phyloP scores from a whole-genome alignment of 2,888 invertebrate species.

The Caenorhabditis sinica region DNA sequence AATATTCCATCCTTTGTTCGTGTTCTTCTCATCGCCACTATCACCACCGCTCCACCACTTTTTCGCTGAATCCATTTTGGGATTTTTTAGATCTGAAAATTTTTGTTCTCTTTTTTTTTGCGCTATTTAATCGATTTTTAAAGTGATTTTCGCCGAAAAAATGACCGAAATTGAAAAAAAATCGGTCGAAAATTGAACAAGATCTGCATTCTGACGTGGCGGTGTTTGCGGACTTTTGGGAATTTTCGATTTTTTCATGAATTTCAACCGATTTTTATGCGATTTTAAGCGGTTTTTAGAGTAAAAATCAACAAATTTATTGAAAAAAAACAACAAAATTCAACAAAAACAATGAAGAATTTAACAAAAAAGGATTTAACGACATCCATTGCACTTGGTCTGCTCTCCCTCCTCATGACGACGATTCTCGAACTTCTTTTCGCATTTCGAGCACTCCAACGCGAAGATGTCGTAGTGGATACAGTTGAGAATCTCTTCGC shows the following conservation, averaged over 20 bases:
- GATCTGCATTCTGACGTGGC: not conserved
- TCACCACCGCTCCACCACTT: constrained; percentile 17
- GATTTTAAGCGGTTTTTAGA: no score
- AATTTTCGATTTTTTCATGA: no score
- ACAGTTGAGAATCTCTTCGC: not conserved
- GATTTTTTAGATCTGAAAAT: not conserved
- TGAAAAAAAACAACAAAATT: not conserved
- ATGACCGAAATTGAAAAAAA: not conserved
- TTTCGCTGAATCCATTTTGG: not conserved
- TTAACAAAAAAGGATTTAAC: not conserved
- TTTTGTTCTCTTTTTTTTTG: not conserved
- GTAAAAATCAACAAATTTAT: not conserved
- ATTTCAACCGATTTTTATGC: no score
- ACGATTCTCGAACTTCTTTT: not conserved
- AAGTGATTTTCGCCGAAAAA: not conserved
- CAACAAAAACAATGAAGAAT: not conserved
- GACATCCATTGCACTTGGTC: not conserved
- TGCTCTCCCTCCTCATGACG: not conserved
- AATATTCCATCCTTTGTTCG: not conserved
- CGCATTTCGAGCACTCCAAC: not conserved
- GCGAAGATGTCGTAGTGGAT: not conserved
- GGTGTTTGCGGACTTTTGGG: not conserved
- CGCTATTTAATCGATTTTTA: not conserved
- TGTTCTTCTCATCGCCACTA: not conserved
- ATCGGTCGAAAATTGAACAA: not conserved